These are phyloP conservation scores for Mesitornis unicolor DNA, from an alignment of 2,113 vertebrate genomes.

Conservation along the genomic window DNA sequence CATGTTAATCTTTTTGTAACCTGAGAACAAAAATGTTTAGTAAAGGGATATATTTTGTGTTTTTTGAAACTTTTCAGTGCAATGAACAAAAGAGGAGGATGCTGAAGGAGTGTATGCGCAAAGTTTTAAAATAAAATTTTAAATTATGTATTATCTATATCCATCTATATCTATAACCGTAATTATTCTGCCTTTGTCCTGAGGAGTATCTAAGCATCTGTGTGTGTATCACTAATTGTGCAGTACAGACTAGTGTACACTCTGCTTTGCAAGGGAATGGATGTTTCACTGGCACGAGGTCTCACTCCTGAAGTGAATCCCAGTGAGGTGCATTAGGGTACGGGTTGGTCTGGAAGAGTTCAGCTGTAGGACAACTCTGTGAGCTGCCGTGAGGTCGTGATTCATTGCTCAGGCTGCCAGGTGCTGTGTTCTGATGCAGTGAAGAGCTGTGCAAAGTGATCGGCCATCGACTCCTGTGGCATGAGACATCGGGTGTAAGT, in stretches of 20 bases:
- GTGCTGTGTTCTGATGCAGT: not conserved
- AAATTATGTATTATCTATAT: slow-evolving; percentile 76
- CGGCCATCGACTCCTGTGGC: not conserved
- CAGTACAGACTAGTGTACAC: not conserved
- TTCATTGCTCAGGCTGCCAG: not conserved
- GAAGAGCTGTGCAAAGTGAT: not conserved
- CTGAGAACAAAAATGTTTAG: slow-evolving; percentile 73
- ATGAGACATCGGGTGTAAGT: not conserved
- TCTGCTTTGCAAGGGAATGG: not conserved
- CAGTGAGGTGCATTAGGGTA: not conserved
- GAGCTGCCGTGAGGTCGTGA: not conserved
- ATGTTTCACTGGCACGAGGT: not conserved
- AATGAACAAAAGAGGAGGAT: slow-evolving; percentile 72
- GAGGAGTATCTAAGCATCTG: not conserved
- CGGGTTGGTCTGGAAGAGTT: not conserved
- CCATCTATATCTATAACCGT: not conserved
- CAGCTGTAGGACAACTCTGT: not conserved
- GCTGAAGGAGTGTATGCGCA: slow-evolving; percentile 70
- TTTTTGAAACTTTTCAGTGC: slow-evolving; percentile 83
- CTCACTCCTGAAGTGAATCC: not conserved
- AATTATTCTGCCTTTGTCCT: slow-evolving; percentile 2
- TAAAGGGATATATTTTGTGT: slow-evolving; percentile 84
- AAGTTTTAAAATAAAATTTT: slow-evolving; percentile 81
- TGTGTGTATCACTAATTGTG: not conserved
- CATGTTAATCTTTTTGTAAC: slow-evolving; percentile 85